Base-by-base conservation (phyloP, 2,113 vertebrate species). In the Pao palembangensis region DNA sequence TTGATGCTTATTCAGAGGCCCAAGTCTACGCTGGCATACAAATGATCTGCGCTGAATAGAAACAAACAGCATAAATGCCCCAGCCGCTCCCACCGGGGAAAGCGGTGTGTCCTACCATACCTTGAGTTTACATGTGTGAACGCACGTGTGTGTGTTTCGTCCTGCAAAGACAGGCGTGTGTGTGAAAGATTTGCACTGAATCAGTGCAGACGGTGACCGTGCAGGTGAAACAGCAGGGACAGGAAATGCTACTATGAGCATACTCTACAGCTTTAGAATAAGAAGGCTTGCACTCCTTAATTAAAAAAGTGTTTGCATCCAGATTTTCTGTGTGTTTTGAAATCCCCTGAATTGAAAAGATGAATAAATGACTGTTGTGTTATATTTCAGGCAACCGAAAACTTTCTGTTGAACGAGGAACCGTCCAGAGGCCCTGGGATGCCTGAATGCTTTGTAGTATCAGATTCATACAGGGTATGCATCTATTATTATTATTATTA, bases 391-490 rank as follows among this genome's bases (percentile, higher is more conserved):
- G 90, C 91, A 69, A 88, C 88, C 63, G 91, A 92, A 90, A 84
- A 86, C 73, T 92, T 90, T 85, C 87, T 92, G 86, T 88, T 92
- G 88, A 92, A 89, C 53, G 91, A 92, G 84, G 91, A 92, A 74
- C 89, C 89, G 55, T 87, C 88, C 90, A 87, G 91, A 91, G 91
- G 88, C 79, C 89, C 88, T 60, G 90, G 90, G 83, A 91, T 92
- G 84, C 90, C 91, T 73, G 91, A 92, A 81, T 92, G 91, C 88
- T 92, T 91, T 85, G 91, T 92, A 77, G 90, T 92, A 56, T 92
- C 91, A 74, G 91, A 92, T 86, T 92, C 90, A 69, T 92, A 92
- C 89, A 89, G 90, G 90, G 91, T 92, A 91, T 71, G 89, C 82
- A 76, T 83, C 21, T 58, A 41, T 72, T 64, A 46, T 69, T 65